Conservation (phyloP, 2,888 invertebrate species). For the Bhutanitis thaidina region DNA sequence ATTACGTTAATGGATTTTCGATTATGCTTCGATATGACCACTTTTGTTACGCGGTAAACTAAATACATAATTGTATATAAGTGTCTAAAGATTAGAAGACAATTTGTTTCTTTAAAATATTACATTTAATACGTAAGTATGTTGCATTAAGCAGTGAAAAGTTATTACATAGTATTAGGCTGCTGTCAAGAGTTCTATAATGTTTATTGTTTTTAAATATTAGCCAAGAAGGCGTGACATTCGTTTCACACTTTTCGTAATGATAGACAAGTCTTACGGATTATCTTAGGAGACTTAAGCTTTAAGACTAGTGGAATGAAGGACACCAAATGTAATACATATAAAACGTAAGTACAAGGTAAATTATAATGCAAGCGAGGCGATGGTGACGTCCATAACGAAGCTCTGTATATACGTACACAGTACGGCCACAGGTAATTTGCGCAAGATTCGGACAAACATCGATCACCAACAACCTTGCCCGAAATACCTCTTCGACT, state of each 20-base stretch:
- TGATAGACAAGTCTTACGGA: conserved; percentile 19
- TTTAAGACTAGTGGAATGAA: conserved; percentile 34
- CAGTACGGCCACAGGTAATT: conserved; percentile 33
- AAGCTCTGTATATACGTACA: conserved; percentile 7
- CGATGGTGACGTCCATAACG: conserved; percentile 27
- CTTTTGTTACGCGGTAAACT: conserved; percentile 50
- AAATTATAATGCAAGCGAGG: conserved; percentile 51
- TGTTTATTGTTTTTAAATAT: too few relatives aligned
- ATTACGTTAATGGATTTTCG: conserved; percentile 63
- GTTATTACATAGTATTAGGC: too few relatives aligned
- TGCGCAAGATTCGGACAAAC: conserved; percentile 59
- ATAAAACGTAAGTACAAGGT: conserved; percentile 56
- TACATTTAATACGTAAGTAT: too few relatives aligned
- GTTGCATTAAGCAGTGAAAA: too few relatives aligned
- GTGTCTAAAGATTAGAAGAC: too few relatives aligned
- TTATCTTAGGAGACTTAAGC: conserved; percentile 22
- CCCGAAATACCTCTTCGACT: conserved; percentile 62
- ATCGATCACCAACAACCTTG: conserved; percentile 66
- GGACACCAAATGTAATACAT: conserved; percentile 52
- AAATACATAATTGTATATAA: too few relatives aligned
- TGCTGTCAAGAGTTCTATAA: too few relatives aligned
- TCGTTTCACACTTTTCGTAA: conserved; percentile 22
- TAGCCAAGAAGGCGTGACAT: neutral
- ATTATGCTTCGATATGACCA: conserved; percentile 40
- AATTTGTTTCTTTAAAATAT: too few relatives aligned